A percentile compares a stretch with the other conserved stretches of the same genome.
These are phyloP conservation scores for Copidosoma floridanum DNA, from an alignment of 1,140 invertebrate genomes.

Conservation along the genomic window DNA sequence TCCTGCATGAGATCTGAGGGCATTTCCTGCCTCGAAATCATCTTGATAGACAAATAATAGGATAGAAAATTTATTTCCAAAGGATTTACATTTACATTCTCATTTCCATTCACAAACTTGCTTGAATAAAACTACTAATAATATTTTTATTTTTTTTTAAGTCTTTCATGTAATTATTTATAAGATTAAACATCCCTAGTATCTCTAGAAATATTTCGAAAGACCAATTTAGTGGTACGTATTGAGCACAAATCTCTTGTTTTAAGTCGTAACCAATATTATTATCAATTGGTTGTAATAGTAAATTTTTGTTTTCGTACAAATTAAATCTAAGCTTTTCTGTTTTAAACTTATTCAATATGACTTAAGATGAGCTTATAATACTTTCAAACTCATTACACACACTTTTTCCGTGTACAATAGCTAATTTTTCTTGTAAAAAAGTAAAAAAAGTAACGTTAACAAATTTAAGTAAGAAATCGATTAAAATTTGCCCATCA, in stretches of 20 bases:
- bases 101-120: not conserved
- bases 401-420: too few species aligned
- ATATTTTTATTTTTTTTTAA: not conserved
- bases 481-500: too few species aligned
- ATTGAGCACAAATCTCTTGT: not conserved
- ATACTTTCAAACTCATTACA: too few species aligned
- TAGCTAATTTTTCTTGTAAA: too few species aligned
- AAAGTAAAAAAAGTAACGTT: not conserved
- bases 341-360: not conserved
- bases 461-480: too few species aligned
- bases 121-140: not conserved
- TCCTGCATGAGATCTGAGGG: constrained; percentile 26
- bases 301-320: not conserved
- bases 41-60: constrained; percentile 20
- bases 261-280: not conserved
- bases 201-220: not conserved
- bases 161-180: not conserved
- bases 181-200: not conserved
- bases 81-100: not conserved
- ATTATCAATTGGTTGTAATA: too few species aligned
- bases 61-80: too few species aligned
- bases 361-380: not conserved
- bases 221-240: not conserved
- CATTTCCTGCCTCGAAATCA: constrained; percentile 13
- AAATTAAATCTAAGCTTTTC: not conserved